phyloP scores from a whole-genome alignment of 2,797 vertebrate species.

The Pangasius sanitwongsei region DNA sequence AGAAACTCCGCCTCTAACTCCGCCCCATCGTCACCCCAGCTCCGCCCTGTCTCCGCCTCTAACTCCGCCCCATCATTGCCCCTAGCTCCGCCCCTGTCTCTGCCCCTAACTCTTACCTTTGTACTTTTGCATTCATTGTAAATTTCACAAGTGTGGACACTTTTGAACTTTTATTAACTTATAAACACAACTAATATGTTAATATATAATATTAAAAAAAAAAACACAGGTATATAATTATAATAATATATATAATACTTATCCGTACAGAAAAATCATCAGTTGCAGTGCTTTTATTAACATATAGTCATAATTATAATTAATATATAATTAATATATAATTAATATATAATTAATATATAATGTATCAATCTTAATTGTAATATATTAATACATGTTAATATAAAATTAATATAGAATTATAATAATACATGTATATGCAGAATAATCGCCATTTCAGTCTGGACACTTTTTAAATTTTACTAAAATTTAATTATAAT shows the following conservation, averaged over 20 bases:
- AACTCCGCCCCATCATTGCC: background rate
- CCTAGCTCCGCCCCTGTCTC: background rate
- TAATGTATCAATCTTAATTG: background rate
- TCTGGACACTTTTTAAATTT: background rate
- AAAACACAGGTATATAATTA: background rate
- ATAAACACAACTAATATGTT: background rate
- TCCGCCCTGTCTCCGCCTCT: background rate
- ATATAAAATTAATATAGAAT: background rate
- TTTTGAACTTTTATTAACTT: no score
- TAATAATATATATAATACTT: background rate
- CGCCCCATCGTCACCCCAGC: background rate
- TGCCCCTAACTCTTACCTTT: no score
- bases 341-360: no score
- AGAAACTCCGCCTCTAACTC: background rate
- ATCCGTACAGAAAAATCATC: background rate
- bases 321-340: background rate
- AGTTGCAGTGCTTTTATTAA: background rate
- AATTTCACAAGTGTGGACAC: no score
- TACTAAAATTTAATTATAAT: background rate
- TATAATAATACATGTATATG: no score
- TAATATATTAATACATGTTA: background rate
- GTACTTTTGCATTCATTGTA: no score
- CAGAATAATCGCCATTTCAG: background rate
- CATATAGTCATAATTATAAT: background rate
- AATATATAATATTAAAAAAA: background rate